Base-by-base conservation (phyloP, 2,113 vertebrate genomes). In the Eupsittula cactorum region DNA sequence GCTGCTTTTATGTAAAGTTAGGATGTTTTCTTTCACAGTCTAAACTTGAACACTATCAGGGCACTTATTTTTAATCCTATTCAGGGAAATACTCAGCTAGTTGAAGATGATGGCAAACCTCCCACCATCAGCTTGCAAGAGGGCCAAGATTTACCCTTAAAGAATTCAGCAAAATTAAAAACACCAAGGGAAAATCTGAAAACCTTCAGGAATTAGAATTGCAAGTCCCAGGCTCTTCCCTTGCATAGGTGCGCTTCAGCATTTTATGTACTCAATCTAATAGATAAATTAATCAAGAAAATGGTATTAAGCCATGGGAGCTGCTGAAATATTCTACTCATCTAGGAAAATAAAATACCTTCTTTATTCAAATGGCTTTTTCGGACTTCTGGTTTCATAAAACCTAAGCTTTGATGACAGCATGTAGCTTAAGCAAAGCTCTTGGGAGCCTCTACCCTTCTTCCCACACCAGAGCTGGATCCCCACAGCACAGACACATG, bases 401-500 rank as follows among this genome's bases (percentile, higher is more conserved):
- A 73, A 60, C 13, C 23, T 60, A 42, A 65, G 25, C 29, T 77
- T 76, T 28, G 37, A 65, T 24, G n/a, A 39, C 5, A 73, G 59
- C 35, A 67, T 1, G 0, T 42, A 41, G 39, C 41, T 76, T 65
- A 67, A 60, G 24, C 11, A 70, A 67, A 86, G 19, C 28, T 74
- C 44, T 78, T 53, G 14, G 24, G 41, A 64, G 15, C 6, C 1
- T 3, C 49, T 24, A 20, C 15, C 15, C 24, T 20, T 24, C 24
- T 74, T 75, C 76, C 25, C 29, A 47, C 4, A 7, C 31, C 3
- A 7, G 24, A 89, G 7, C 7, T 5, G 5, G 19, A 11, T 84
- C 21, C 41, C 28, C 1, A 0, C 12, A 2, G 7, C 2, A 9
- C 10, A 76, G 31, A 50, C 9, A 8, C 33, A 3, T 44, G 12